Base-by-base conservation (phyloP, 2,797 vertebrate species). In the Octomys mimax region DNA sequence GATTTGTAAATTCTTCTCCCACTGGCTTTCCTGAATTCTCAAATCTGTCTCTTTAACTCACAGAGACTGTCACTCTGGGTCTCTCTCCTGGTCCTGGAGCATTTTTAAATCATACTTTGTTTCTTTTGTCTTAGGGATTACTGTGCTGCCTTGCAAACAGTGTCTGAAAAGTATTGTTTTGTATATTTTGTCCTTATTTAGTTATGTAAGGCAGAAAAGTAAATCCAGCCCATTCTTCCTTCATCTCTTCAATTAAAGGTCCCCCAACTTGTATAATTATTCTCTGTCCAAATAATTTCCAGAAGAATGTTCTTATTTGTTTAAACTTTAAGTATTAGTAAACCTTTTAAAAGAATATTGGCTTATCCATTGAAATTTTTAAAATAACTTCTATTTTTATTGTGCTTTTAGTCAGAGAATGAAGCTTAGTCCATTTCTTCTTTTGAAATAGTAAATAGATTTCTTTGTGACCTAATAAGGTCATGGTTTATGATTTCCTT, bases 281-380 rank as follows among this genome's bases (percentile, higher is more conserved):
- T 87, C 21, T 94, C 62, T 92, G 18, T 71, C 28, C 59, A 95
- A 71, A 21, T 94, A 94, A 84, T 66, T 82, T 91, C 89, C 85
- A 22, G 24, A 92, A 82, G 33, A 77, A 36, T 93, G 24, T 84
- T 93, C 28, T 84, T 88, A 52, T 85, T 71, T 70, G 64, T 79
- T 80, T 64, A 62, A 90, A 81, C 91, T 91, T 80, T 31, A 92
- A 77, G 31, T 95, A 52, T 87, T 85, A 90, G 83, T 54, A 68
- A 14, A 4, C 2, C 5, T 81, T 92, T 82, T 93, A 75, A 79
- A 77, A 79, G 33, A 33, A 88, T 4, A 39, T 86, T 95, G 85
- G 21, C 39, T 80, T 62, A 90, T 66, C 21, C 79, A 31, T 84
- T 92, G 54, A 91, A 95, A 42, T 3, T 78, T 88, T 89, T 31